Evolutionary conservation across 2,797 vertebrate species (phyloP), one percentile per base, ranked within the genome.

Genomic region (Dendrocincla tyrannina): DNA sequence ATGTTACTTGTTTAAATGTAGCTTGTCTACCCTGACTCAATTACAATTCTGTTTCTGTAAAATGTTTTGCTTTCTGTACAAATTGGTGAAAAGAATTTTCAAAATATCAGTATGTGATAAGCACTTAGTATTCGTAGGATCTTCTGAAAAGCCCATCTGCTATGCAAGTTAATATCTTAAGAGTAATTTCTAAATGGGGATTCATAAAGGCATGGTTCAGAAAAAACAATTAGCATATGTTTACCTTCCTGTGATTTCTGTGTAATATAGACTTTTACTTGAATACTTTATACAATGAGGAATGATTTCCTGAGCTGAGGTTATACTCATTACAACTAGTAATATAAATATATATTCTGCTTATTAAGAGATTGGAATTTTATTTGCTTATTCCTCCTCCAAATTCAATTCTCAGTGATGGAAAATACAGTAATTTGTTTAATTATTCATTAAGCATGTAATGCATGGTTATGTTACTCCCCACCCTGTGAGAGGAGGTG

Each of bases 101-200:
- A 85, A 85, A 95, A 73, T 93, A 79, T 76, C 77, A 59, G 30
- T 91, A 13, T 4, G 10, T 77, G 91, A 70, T 84, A 85, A 82
- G 77, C 67, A 82, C 70, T 95, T 85, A 58, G 68, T 84, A 93
- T 94, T 96, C 2, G 1, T 55, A 74, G 74, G 67, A 85, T 70
- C 80, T 86, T 88, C 77, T 77, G 74, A 87, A 96, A 96, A 94
- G 46, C 85, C 83, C 83, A 91, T 95, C 91, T 95, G 77, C 74
- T 96, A 88, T 89, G 91, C 86, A 96, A 96, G 95, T 96, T 90
- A 94, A 91, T 94, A 91, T 73, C 88, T 96, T 96, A 93, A 94
- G 67, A 85, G 92, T 95, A 86, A 74, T 93, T 95, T 95, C 83
- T 92, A 85, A 94, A 84, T 88, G 83, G 67, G 37, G 56, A 85